Base-by-base conservation (phyloP, 2,797 vertebrate species). In the Pachyuromys duprasi region DNA sequence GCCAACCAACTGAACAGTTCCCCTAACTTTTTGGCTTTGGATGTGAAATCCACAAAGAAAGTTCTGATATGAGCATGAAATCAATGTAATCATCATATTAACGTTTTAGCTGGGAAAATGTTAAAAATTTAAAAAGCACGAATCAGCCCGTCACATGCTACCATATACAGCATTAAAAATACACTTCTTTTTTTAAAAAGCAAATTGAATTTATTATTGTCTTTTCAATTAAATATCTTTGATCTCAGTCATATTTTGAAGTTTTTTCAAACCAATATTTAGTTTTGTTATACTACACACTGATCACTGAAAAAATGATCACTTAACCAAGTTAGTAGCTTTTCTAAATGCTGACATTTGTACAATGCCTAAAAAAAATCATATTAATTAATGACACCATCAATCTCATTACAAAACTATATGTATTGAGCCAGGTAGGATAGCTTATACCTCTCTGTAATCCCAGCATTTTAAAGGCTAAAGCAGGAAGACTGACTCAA, bases 301-400 rank as follows among this genome's bases (percentile, higher is more conserved):
- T 39, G 60, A 33, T 92, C 33, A 78, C 53, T 53, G 53, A 82
- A 79, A 94, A 97, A 93, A 76, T 62, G 78, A 86, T 0, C 42
- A 33, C 72, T 89, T 91, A 33, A 83, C 11, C 70, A 89, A 91
- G 39, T 92, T 92, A 83, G 2, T 12, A 78, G 33, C 49, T 75
- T 33, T 67, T 95, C 62, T 75, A 65, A 94, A 93, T 60, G n/a
- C 31, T 74, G 63, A 60, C 39, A 79, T 39, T 89, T 93, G 76
- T 60, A 86, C 12, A 86, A 72, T n/a, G 89, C 42, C 67, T 42
- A 91, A 67, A 62, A 94, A 65, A 49, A 49, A 65, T 82, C 39
- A 63, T 22, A 89, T 86, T 72, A 57, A 81, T 81, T 95, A 93
- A 81, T 74, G 86, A 94, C 8, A 89, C 14, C 39, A 86, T 45